phyloP scores from a whole-genome alignment of 2,113 vertebrate species.

The Rhinolophus sinicus region DNA sequence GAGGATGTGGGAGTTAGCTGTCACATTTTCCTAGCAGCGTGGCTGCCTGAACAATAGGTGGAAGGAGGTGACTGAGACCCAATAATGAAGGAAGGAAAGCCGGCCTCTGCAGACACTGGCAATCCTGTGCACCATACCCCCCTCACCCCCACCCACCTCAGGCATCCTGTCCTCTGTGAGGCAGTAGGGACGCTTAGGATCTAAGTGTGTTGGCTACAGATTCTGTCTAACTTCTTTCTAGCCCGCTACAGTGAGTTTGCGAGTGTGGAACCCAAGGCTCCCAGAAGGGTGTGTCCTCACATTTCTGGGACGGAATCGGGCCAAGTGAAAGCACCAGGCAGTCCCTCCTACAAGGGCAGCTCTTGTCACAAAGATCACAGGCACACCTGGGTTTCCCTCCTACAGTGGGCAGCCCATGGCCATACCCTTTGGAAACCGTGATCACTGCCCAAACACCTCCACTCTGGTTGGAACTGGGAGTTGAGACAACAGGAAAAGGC shows the following conservation, averaged over 20 bases:
- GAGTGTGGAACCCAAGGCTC: background rate
- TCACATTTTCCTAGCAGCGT: constrained; percentile 61
- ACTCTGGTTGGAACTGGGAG: background rate
- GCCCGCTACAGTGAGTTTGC: background rate
- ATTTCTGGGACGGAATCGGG: background rate
- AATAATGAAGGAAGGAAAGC: constrained; percentile 77
- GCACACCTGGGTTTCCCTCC: background rate
- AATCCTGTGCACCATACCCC: background rate
- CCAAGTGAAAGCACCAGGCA: background rate
- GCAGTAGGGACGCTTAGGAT: background rate
- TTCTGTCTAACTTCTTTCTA: background rate
- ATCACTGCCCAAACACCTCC: background rate
- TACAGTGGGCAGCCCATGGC: fast-evolving
- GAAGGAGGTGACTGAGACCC: constrained; percentile 77
- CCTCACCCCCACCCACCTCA: fast-evolving
- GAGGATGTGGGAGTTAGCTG: constrained; percentile 57
- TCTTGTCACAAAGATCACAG: background rate
- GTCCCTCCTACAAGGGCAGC: background rate
- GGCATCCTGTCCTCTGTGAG: constrained; percentile 36
- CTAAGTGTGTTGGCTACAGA: background rate
- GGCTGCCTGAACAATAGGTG: constrained; percentile 82
- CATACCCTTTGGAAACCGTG: background rate
- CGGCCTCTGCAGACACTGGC: background rate
- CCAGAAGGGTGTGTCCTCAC: background rate
- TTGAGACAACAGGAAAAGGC: background rate